Evolutionary conservation across 2,113 vertebrate species (phyloP), one percentile per base, ranked within the genome.

Genomic region (Rhegmatorhina hoffmannsi): DNA sequence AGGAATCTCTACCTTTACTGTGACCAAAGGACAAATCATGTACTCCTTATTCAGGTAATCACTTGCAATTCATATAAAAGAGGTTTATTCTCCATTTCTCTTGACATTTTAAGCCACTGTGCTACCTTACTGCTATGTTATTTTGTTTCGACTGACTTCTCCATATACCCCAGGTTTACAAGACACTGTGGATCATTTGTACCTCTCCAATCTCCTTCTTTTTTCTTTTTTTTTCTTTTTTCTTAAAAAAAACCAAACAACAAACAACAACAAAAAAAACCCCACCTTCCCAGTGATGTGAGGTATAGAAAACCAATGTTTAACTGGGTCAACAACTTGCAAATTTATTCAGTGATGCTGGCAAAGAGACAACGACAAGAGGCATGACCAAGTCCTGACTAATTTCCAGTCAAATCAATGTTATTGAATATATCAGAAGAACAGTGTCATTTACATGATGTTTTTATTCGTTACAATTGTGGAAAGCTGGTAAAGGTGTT

Each of bases 351-450:
- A 85, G 46, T 47, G 38, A 56, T 76, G 67, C 31, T 34, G 85
- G 55, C 62, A 91, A 89, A 94, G 53, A 90, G 72, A 43, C 46
- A 82, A 89, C 89, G 73, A 94, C 84, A 84, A 85, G 86, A 36
- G 46, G 33, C 67, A 83, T n/a, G 60, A 91, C 55, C 66, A 64
- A 89, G 16, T 47, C 46, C 81, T 95, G 72, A 83, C 56, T 93
- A 77, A 93, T 91, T 95, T 94, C 77, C 73, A 93, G 91, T 84
- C 66, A 88, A 67, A 75, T 73, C 64, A 84, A 34, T 83, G 53
- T 46, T 92, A 60, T 60, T 74, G 53, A 94, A 66, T 34, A 24
- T 49, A 82, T 46, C 31, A 94, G 56, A 83, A 63, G 58, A 87
- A 69, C 29, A 34, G 24, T n/a, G 9, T 38, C 36, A 24, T n/a